A percentile compares a stretch with the other conserved stretches of the same genome.
Evolutionary conservation across 2,113 vertebrate genomes (phyloP).

Genomic region (Scomber japonicus): DNA sequence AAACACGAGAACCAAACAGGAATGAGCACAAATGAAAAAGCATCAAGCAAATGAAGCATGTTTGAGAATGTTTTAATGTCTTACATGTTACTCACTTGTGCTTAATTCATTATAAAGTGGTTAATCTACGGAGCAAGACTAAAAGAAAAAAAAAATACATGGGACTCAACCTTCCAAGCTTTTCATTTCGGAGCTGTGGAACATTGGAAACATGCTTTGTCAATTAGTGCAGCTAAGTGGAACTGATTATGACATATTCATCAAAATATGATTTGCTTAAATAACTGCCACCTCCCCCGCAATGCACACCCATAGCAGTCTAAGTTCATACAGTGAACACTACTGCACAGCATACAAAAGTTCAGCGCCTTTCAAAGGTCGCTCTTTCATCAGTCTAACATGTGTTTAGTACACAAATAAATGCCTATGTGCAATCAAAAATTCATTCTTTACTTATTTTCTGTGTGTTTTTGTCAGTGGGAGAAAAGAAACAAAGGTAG

Average conservation of each 20-base stretch:
- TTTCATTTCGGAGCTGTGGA: constrained; percentile 34
- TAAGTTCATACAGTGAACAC: background rate
- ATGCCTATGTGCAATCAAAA: constrained; percentile 22
- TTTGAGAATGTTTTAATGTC: constrained; percentile 25
- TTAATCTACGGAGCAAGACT: constrained; percentile 26
- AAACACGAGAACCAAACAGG: background rate
- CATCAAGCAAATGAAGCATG: constrained; percentile 48
- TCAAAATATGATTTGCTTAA: constrained; percentile 45
- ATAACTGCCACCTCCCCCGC: constrained; percentile 13
- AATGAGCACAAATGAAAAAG: constrained; percentile 13
- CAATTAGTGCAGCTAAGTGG: constrained; percentile 47
- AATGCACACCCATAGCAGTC: background rate
- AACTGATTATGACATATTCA: constrained; percentile 65
- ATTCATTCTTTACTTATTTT: constrained; percentile 8
- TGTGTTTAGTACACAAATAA: background rate
- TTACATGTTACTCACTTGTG: constrained; percentile 26
- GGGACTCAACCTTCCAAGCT: constrained; percentile 25
- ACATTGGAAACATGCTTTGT: constrained; percentile 60
- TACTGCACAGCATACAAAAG: constrained; percentile 15
- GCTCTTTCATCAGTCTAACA: background rate
- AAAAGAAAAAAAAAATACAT: constrained; percentile 26
- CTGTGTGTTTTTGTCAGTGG: constrained; percentile 11
- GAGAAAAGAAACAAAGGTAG: constrained; percentile 13
- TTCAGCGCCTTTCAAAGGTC: background rate
- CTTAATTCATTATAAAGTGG: constrained; percentile 41